Evolutionary conservation across 2,797 vertebrate genomes (phyloP).

Genomic region (Myotis findleyi): DNA sequence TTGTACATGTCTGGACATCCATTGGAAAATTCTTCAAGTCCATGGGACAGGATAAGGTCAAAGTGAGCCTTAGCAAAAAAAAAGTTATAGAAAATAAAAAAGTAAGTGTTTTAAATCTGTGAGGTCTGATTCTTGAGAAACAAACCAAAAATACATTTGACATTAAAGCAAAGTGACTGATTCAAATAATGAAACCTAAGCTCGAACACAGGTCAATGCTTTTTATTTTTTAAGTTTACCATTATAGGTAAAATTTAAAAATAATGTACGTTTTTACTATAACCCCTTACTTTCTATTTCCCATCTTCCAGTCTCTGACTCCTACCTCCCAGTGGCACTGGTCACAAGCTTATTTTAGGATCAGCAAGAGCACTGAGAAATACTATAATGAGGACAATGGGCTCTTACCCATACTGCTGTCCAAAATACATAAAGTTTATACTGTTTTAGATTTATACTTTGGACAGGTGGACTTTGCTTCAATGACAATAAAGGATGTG

Average conservation of each 20-base stretch:
- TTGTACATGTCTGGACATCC: slow-evolving; percentile 99
- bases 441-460: neutral
- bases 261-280: neutral
- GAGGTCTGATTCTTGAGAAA: slow-evolving; percentile 47
- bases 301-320: slow-evolving; percentile 10
- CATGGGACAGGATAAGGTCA: slow-evolving; percentile 99
- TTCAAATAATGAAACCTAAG: slow-evolving; percentile 51
- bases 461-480: neutral
- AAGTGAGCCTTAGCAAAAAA: slow-evolving; percentile 91
- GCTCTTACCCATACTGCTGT: neutral
- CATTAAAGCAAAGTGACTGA: slow-evolving; percentile 45
- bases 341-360: slow-evolving; percentile 9
- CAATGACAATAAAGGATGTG: slow-evolving; percentile 9
- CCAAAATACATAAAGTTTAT: neutral
- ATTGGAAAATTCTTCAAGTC: slow-evolving; percentile 99
- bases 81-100: slow-evolving; percentile 31
- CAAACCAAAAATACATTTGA: neutral
- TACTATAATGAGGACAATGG: neutral
- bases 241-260: neutral
- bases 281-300: neutral
- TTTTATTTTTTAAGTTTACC: neutral
- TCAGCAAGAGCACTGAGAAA: neutral
- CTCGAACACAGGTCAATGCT: neutral
- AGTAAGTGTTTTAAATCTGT: slow-evolving; percentile 54
- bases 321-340: neutral